Percentiles rank a stretch among this genome's conserved stretches.
Conservation (phyloP, 2,888 invertebrate species). For the Notodonta dromedarius region DNA sequence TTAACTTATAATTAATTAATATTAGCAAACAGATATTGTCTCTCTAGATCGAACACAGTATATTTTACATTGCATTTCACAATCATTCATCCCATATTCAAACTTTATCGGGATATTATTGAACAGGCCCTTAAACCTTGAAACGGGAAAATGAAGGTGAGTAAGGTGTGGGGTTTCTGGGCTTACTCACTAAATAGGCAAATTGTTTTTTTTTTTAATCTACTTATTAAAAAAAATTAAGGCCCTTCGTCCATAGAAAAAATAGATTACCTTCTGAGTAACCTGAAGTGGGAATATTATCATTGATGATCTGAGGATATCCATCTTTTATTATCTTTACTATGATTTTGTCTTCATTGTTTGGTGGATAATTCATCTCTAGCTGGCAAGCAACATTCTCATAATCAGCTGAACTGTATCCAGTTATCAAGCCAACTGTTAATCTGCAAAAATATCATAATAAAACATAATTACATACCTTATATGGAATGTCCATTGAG, state of each 20-base stretch:
- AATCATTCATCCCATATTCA: too few relatives aligned
- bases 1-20: too few relatives aligned
- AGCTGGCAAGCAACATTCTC: conserved; percentile 58
- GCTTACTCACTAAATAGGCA: too few relatives aligned
- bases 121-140: too few relatives aligned
- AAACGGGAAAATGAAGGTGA: too few relatives aligned
- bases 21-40: too few relatives aligned
- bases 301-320: conserved; percentile 28
- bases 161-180: too few relatives aligned
- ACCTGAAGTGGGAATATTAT: conserved; percentile 29
- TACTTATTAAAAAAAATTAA: too few relatives aligned
- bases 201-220: too few relatives aligned
- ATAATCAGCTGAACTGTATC: conserved; percentile 47
- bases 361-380: conserved; percentile 45
- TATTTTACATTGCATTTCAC: too few relatives aligned
- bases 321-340: conserved; percentile 47
- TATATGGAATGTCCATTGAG: neutral
- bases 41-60: too few relatives aligned
- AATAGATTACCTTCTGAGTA: conserved; percentile 44
- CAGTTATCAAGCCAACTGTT: conserved; percentile 51
- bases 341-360: conserved; percentile 29
- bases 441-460: conserved; percentile 45
- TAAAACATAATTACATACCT: neutral
- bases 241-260: neutral
- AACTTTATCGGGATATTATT: too few relatives aligned